These are phyloP conservation scores for Erynnis tages DNA, from an alignment of 2,888 invertebrate genomes.

Conservation along the genomic window DNA sequence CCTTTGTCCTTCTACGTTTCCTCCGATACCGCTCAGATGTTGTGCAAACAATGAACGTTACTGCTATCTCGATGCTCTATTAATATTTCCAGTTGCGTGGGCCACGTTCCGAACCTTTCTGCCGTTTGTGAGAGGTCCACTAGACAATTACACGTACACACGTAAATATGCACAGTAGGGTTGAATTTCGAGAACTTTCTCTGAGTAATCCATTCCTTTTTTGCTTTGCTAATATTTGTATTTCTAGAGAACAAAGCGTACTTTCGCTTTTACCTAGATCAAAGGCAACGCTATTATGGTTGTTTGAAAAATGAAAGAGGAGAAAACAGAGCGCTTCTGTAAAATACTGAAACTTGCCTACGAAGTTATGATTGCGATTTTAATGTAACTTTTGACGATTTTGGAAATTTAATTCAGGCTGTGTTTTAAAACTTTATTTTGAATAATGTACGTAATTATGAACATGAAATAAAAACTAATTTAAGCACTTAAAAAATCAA, in stretches of 20 bases:
- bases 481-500: too few species aligned
- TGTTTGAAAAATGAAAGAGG: conserved; percentile 10
- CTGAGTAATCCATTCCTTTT: not conserved
- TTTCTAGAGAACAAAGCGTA: not conserved
- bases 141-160: not conserved
- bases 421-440: too few species aligned
- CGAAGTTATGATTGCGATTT: too few species aligned
- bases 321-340: not conserved
- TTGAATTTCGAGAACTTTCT: not conserved
- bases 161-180: not conserved
- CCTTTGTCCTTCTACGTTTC: conserved; percentile 15
- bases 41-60: conserved; percentile 18
- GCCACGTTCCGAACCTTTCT: conserved; percentile 3
- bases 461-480: too few species aligned
- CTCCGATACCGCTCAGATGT: conserved; percentile 7
- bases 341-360: not conserved
- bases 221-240: not conserved
- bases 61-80: conserved; percentile 13
- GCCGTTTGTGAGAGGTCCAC: not conserved
- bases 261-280: conserved; percentile 5
- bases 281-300: not conserved
- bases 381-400: too few species aligned
- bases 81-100: conserved; percentile 13
- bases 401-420: not conserved
- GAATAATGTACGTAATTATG: too few species aligned